Evolutionary conservation across 2,888 invertebrate genomes (phyloP), one percentile per base, ranked within the genome.

Genomic region (Ichneumon xanthorius): DNA sequence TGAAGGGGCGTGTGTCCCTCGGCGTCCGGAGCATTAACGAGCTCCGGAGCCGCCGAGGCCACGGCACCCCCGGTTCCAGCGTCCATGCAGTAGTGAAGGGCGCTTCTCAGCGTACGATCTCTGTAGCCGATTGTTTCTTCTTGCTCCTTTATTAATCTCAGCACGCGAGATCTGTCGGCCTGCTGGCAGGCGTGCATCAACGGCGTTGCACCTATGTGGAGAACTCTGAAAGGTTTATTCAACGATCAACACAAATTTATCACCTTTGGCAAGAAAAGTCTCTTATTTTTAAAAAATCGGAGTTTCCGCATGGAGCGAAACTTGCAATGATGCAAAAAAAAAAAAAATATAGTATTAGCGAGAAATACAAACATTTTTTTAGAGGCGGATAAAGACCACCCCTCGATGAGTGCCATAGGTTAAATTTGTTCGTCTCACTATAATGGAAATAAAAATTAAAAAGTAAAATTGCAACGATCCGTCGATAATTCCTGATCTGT

Each of bases 1-100:
- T 99, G 98, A 78, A 99, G 95, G 11, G 99, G 97, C 11, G 99
- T 98, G 93, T 99, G 98, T 84, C 99, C 99, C 94, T 99, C 99
- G 89, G 98, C 97, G 93, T 99, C 99, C 63, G 97, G 96, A 55
- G 97, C 96, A 93, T 97, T 97, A 82, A 98, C 96, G 88, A 99
- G 95, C 90, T 96, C 96, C n/a, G 98, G 97, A 89, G 98, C 98
- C 75, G 97, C 97, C 95, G 98, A 96, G 86, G 99, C 96, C 90
- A 99, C 93, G 95, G 96, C 94, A 95, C 95, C 93, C 94, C 95
- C 92, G 91, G 94, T 93, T 76, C 92, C 91, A 55, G 95, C 95
- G 86, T 96, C 96, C 81, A 96, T 98, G 95, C 99, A 99, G 95
- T 99, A 99, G 94, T 99, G 99, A 70, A 99, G 95, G 22, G 98